Evolutionary conservation across 1,140 invertebrate genomes (phyloP).

Genomic region (Paralvinella palmiformis): DNA sequence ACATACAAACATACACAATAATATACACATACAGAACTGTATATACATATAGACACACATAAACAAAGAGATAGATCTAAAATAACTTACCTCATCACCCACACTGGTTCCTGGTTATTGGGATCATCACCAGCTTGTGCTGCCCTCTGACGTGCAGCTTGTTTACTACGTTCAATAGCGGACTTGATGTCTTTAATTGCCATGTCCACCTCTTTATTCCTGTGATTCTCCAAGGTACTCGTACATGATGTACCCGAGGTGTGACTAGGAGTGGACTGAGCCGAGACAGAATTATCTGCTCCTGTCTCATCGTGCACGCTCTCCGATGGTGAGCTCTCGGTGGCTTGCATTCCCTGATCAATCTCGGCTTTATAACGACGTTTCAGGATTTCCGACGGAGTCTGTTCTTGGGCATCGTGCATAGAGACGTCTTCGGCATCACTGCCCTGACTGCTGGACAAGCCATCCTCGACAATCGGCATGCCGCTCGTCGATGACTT

Average conservation of each 20-base stretch:
- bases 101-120: constrained; percentile 43
- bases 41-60: too few relatives aligned
- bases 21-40: too few relatives aligned
- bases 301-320: not conserved
- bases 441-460: constrained; percentile 78
- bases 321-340: not conserved
- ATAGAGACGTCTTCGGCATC: constrained; percentile 76
- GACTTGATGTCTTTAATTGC: constrained; percentile 75
- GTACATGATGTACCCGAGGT: not conserved
- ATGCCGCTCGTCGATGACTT: constrained; percentile 60
- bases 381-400: constrained; percentile 38
- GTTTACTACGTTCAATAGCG: constrained; percentile 68
- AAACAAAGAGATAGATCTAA: too few relatives aligned
- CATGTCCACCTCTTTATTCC: constrained; percentile 58
- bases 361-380: constrained; percentile 35
- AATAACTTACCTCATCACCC: constrained; percentile 46
- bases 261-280: not conserved
- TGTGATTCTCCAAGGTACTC: not conserved
- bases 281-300: not conserved
- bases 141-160: constrained; percentile 22
- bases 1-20: too few relatives aligned
- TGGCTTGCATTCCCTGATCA: constrained; percentile 26
- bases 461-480: constrained; percentile 90
- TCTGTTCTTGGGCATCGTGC: constrained; percentile 25
- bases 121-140: constrained; percentile 11